A percentile compares a stretch with the other conserved stretches of the same genome.
phyloP scores from a whole-genome alignment of 2,113 vertebrate species.

The Percina caprodes region DNA sequence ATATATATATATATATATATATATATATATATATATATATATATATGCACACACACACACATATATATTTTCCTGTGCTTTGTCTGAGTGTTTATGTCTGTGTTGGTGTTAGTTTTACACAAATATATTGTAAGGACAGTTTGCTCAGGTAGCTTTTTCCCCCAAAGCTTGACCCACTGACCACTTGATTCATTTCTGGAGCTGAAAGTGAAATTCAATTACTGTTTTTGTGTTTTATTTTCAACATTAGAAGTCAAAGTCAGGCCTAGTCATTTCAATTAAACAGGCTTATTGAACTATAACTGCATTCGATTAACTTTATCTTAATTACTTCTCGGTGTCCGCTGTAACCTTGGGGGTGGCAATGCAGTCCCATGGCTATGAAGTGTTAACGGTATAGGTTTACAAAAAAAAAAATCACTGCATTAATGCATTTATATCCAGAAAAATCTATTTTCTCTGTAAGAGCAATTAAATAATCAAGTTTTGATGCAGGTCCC shows the following conservation, averaged over 20 bases:
- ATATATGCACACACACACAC: too few relatives aligned
- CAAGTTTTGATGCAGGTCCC: slow-evolving; percentile 1
- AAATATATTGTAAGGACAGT: not conserved
- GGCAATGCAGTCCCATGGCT: slow-evolving; percentile 30
- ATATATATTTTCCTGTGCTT: not conserved
- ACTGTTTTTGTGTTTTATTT: slow-evolving; percentile 62
- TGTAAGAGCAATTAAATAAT: slow-evolving; percentile 18
- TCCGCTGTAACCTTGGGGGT: slow-evolving; percentile 67
- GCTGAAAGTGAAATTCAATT: slow-evolving; percentile 57
- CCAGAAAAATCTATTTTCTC: not conserved
- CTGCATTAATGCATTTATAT: slow-evolving; percentile 22
- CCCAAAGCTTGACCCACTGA: slow-evolving; percentile 15
- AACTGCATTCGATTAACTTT: slow-evolving; percentile 78
- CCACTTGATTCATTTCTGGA: slow-evolving; percentile 33
- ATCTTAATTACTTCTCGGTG: slow-evolving; percentile 80
- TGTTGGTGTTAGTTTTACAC: not conserved
- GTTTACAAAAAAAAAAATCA: slow-evolving; percentile 56
- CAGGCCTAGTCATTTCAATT: slow-evolving; percentile 69
- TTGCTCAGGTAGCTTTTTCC: slow-evolving; percentile 39
- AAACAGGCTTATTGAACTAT: slow-evolving; percentile 76
- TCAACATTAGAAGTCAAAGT: slow-evolving; percentile 55
- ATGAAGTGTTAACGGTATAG: slow-evolving; percentile 44
- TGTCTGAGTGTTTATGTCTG: not conserved
- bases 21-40: too few relatives aligned
- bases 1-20: too few relatives aligned